These are phyloP conservation scores for Otolemur crassicaudatus DNA, from an alignment of 2,797 vertebrate genomes.

Conservation along the genomic window DNA sequence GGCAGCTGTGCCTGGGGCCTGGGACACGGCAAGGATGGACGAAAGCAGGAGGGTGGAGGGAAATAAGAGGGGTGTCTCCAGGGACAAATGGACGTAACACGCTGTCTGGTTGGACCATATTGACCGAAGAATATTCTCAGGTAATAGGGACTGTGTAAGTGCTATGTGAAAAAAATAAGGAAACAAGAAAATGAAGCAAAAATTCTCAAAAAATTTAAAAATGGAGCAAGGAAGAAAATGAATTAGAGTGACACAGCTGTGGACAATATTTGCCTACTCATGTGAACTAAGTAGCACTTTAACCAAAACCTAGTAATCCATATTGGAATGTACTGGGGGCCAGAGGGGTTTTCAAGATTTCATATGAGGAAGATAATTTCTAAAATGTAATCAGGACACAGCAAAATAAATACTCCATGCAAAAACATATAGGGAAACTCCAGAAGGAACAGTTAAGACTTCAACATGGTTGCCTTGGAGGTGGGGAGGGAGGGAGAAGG, in stretches of 20 bases:
- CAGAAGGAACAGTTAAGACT: not conserved
- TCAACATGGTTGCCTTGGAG: constrained; percentile 8
- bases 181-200: constrained; percentile 6
- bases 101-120: not conserved
- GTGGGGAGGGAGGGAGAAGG: not conserved
- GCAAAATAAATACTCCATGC: not conserved
- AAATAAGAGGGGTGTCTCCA: not conserved
- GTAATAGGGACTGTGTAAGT: not conserved
- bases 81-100: not conserved
- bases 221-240: not conserved
- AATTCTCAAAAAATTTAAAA: not conserved
- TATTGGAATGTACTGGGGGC: not conserved
- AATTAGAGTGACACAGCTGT: not conserved
- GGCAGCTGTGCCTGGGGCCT: not conserved
- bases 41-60: not conserved
- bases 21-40: not conserved
- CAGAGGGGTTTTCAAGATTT: not conserved
- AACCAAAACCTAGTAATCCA: not conserved
- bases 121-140: not conserved
- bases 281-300: not conserved
- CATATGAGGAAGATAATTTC: constrained; percentile 45
- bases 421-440: not conserved
- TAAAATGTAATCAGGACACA: constrained; percentile 30
- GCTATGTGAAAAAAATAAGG: constrained; percentile 33
- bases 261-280: not conserved